These are phyloP conservation scores for Gambelia wislizenii DNA, from an alignment of 2,797 vertebrate genomes.

Conservation along the genomic window DNA sequence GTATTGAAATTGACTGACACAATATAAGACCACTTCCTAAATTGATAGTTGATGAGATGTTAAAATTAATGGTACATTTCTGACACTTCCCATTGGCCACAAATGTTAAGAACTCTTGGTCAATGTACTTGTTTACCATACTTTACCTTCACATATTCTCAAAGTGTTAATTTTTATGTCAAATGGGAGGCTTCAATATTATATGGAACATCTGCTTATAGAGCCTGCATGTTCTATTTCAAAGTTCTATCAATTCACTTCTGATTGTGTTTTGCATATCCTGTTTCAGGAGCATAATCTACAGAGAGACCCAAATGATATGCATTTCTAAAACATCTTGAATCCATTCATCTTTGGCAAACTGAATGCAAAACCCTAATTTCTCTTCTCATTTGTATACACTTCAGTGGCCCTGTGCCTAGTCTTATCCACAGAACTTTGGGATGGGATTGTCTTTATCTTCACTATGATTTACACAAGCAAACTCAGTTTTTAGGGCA, in stretches of 20 bases:
- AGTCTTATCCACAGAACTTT: background rate
- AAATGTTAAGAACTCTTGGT: background rate
- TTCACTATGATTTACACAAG: background rate
- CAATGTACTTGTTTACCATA: background rate
- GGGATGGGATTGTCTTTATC: background rate
- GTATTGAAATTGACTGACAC: background rate
- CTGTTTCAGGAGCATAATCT: conserved; percentile 15
- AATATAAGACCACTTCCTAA: background rate
- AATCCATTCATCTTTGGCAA: conserved; percentile 59
- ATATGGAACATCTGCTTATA: background rate
- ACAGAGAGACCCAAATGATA: conserved; percentile 18
- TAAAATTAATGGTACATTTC: background rate
- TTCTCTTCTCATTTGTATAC: conserved; percentile 49
- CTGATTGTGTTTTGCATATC: conserved; percentile 30
- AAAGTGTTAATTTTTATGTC: background rate
- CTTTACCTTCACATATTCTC: background rate
- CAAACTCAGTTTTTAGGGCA: background rate
- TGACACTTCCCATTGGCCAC: background rate
- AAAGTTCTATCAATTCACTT: conserved; percentile 44
- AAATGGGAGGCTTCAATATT: background rate
- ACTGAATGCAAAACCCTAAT: conserved; percentile 25
- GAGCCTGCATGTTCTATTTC: conserved; percentile 7
- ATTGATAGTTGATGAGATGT: too few species aligned
- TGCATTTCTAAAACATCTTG: conserved; percentile 57
- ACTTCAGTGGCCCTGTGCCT: conserved; percentile 48